Evolutionary conservation across 2,797 vertebrate species (phyloP), one percentile per base, ranked within the genome.

Genomic region (Spinus pinus): DNA sequence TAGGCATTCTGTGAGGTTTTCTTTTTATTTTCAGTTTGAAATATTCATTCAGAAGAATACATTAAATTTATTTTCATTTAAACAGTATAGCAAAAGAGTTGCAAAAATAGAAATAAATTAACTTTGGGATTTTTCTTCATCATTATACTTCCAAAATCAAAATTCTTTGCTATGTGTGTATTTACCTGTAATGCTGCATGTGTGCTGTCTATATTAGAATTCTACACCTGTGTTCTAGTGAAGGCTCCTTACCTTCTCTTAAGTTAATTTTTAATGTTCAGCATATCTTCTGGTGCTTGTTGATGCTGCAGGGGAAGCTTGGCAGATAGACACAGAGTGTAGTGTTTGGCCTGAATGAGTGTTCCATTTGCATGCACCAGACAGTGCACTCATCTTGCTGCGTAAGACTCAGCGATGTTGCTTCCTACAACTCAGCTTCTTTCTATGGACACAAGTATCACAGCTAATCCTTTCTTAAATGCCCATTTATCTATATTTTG

Each of bases 321-420:
- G 74, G 75, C 61, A 74, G 27, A 31, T 5, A 30, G 37, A 49
- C 25, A 31, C 46, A n/a, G 61, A 28, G 25, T 10, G 22, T 1
- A 44, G 44, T 31, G 51, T 90, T 71, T 94, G 22, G 30, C 37
- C 35, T 88, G 37, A 81, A 58, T 33, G 31, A 11, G 19, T 3
- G 31, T 56, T 86, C 30, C 22, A 14, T 90, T 74, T 86, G 47
- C 44, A 25, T 54, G 80, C 78, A 51, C 28, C 58, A 72, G 37
- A 7, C 27, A 62, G 30, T 28, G 27, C 28, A 4, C 23, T 74
- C 30, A 3, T 72, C 44, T 35, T 71, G 41, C 46, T 62, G 2
- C 3, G 6, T 46, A 16, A 69, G 58, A 21, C 21, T 69, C 3
- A 0, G 28, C 27, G 49, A 13, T 2, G 1, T 60, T 1, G 3